A percentile compares a stretch with the other conserved stretches of the same genome.
phyloP scores from a whole-genome alignment of 2,113 vertebrate genomes.

The Percopsis transmontana region DNA sequence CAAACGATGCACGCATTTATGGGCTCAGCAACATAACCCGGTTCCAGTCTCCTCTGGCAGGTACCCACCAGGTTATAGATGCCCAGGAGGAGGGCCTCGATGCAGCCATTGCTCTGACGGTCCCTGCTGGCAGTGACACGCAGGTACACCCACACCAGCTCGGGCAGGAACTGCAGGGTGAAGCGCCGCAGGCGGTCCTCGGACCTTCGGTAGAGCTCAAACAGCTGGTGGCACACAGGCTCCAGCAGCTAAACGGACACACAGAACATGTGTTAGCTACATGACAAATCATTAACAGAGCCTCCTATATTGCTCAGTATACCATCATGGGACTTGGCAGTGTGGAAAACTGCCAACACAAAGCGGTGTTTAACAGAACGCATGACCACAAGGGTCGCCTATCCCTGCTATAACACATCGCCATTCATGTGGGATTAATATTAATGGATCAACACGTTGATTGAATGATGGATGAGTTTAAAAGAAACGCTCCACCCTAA shows the following conservation, averaged over 20 bases:
- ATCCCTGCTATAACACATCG: neutral
- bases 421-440: neutral
- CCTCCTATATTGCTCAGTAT: too few relatives aligned
- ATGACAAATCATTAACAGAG: too few relatives aligned
- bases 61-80: slow-evolving; percentile 96
- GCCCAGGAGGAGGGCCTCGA: slow-evolving; percentile 93
- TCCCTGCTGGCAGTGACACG: slow-evolving; percentile 91
- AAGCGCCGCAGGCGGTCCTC: slow-evolving; percentile 92
- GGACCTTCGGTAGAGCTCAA: slow-evolving; percentile 94
- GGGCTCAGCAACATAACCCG: too few relatives aligned
- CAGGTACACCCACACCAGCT: slow-evolving; percentile 95
- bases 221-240: slow-evolving; percentile 97
- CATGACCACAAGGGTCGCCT: neutral
- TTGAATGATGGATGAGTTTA: neutral
- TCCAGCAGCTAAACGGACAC: slow-evolving; percentile 85
- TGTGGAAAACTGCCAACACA: too few relatives aligned
- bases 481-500: neutral
- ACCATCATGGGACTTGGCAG: too few relatives aligned
- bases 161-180: slow-evolving; percentile 95
- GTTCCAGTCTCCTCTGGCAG: too few relatives aligned
- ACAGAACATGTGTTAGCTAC: too few relatives aligned
- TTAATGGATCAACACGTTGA: neutral
- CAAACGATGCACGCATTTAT: too few relatives aligned
- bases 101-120: slow-evolving; percentile 95
- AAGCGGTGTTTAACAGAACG: neutral